phyloP scores from a whole-genome alignment of 2,797 vertebrate species.

The Hippopotamyrus pictus region DNA sequence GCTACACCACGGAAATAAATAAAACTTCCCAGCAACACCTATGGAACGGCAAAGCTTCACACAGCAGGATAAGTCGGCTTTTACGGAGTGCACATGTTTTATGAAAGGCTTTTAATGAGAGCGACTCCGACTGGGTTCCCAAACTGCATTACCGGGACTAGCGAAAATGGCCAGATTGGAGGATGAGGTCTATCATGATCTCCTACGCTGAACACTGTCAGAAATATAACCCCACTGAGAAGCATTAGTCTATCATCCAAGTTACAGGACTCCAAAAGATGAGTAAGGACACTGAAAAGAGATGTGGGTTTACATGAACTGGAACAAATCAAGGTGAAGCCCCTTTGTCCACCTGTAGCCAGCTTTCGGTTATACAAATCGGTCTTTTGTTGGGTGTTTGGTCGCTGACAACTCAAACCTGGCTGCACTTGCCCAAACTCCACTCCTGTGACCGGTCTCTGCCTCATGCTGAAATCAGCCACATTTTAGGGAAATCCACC shows the following conservation, averaged over 20 bases:
- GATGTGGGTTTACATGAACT: neutral
- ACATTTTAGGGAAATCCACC: neutral
- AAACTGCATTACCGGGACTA: neutral
- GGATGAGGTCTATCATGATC: neutral
- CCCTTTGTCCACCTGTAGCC: neutral
- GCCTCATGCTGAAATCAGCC: neutral
- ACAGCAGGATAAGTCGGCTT: neutral
- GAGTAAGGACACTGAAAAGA: neutral
- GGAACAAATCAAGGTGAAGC: neutral
- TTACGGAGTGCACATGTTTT: neutral
- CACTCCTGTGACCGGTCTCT: neutral
- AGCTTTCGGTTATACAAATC: neutral
- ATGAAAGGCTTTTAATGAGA: neutral
- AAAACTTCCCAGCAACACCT: neutral
- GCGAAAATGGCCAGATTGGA: neutral
- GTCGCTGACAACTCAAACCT: neutral
- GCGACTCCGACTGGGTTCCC: neutral
- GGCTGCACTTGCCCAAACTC: neutral
- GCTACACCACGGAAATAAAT: neutral
- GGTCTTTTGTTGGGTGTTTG: neutral
- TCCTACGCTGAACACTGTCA: neutral
- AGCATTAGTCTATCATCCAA: neutral
- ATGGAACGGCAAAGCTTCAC: slow-evolving; percentile 16
- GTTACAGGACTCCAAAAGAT: neutral
- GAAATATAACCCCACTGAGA: neutral